Percentiles rank a stretch among this genome's conserved stretches.
These are phyloP conservation scores for Drosophila quinaria DNA, from an alignment of 2,888 invertebrate genomes.

Conservation along the genomic window DNA sequence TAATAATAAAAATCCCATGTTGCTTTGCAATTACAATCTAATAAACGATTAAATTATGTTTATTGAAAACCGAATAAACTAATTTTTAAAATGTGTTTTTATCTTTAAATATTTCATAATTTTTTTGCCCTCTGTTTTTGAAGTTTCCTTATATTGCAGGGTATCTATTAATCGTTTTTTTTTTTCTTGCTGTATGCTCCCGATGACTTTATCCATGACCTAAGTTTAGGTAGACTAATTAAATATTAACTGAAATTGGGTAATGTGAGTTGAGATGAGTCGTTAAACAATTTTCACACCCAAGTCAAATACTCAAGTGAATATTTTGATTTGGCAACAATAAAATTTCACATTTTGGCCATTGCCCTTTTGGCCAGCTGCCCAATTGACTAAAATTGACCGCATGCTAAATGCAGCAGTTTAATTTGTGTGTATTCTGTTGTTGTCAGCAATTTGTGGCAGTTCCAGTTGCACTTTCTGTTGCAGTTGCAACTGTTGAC, in stretches of 20 bases:
- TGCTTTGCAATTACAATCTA: neutral
- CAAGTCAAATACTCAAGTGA: conserved; percentile 4
- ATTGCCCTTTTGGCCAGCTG: conserved; percentile 37
- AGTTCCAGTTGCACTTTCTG: conserved; percentile 20
- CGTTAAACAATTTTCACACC: conserved; percentile 26
- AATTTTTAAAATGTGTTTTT: too few species aligned
- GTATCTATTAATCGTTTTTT: too few species aligned
- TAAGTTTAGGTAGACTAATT: neutral
- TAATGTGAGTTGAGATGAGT: conserved; percentile 7
- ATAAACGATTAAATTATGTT: neutral
- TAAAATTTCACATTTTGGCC: conserved; percentile 7
- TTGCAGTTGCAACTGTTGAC: conserved; percentile 36
- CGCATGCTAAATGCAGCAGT: conserved; percentile 56
- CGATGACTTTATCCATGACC: neutral
- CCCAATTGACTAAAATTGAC: conserved; percentile 38
- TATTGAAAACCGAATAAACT: neutral
- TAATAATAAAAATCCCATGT: neutral
- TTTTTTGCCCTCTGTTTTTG: too few species aligned
- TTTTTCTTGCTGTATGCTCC: too few species aligned
- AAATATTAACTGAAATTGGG: conserved; percentile 10
- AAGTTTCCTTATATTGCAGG: too few species aligned
- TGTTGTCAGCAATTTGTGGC: conserved; percentile 46
- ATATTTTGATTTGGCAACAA: conserved; percentile 10
- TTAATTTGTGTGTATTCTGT: conserved; percentile 55
- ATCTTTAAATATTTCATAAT: too few species aligned